These are phyloP conservation scores for Tupaia tana DNA, from an alignment of 2,113 vertebrate genomes.

Conservation along the genomic window DNA sequence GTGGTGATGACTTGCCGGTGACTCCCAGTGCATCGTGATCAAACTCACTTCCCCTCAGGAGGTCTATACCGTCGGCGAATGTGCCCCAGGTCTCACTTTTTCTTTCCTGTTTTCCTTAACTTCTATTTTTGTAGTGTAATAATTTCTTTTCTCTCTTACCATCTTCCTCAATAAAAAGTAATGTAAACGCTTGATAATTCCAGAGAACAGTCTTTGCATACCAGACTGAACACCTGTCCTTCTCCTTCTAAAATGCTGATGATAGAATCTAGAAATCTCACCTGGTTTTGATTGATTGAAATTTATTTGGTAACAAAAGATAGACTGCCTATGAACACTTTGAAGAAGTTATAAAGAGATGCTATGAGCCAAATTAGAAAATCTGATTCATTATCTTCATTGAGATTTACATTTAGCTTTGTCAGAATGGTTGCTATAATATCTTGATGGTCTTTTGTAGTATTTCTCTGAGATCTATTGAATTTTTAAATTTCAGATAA, in stretches of 20 bases:
- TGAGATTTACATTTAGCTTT: slow-evolving; percentile 32
- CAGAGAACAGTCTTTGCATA: background rate
- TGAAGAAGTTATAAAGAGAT: background rate
- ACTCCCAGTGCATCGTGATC: background rate
- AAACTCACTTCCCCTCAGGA: slow-evolving; percentile 4
- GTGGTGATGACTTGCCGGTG: background rate
- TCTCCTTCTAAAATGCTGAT: background rate
- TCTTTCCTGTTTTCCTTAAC: slow-evolving; percentile 19
- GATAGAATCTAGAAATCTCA: background rate
- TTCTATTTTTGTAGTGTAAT: slow-evolving; percentile 19
- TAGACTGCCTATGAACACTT: background rate
- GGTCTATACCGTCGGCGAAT: background rate
- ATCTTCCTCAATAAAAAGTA: background rate
- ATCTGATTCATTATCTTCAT: background rate
- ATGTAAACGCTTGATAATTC: background rate
- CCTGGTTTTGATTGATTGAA: background rate
- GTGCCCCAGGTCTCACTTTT: background rate
- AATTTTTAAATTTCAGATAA: slow-evolving; percentile 24
- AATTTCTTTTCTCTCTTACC: background rate
- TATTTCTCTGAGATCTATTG: background rate
- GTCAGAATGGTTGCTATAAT: background rate
- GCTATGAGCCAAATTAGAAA: slow-evolving; percentile 5
- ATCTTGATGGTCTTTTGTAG: background rate
- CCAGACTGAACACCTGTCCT: background rate
- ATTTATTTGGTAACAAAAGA: background rate